Evolutionary conservation across 2,888 invertebrate species (phyloP).

Genomic region (Drosophila fungiperda): DNA sequence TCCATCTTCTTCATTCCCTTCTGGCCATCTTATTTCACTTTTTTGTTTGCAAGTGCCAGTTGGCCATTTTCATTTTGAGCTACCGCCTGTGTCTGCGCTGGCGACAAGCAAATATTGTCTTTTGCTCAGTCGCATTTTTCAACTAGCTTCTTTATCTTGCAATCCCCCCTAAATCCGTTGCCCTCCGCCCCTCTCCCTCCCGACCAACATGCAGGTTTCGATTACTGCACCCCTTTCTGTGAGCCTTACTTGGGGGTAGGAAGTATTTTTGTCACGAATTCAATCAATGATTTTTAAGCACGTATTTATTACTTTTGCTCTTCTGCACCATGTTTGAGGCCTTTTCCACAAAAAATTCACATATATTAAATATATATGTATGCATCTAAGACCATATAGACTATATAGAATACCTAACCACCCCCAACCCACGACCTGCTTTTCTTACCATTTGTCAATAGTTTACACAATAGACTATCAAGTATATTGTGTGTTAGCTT

Average conservation of each 20-base stretch:
- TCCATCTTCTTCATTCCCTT: constrained; percentile 12
- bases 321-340: constrained; percentile 45
- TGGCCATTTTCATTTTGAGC: constrained; percentile 64
- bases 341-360: constrained; percentile 4
- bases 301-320: constrained; percentile 76
- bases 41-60: constrained; percentile 34
- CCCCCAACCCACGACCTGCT: not conserved
- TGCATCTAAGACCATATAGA: not conserved
- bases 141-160: constrained; percentile 40
- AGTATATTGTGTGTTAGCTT: not conserved
- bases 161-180: not conserved
- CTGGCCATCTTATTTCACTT: constrained; percentile 58
- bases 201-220: not conserved
- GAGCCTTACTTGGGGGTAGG: constrained; percentile 3
- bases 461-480: not conserved
- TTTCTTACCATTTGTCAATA: not conserved
- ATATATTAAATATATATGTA: constrained; percentile 4
- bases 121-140: constrained; percentile 70
- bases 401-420: not conserved
- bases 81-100: constrained; percentile 38
- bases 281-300: constrained; percentile 80
- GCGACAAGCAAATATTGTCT: constrained; percentile 77
- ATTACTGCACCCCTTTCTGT: constrained; percentile 26
- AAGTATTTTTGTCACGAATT: constrained; percentile 78
- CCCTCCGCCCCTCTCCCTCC: not conserved